These are phyloP conservation scores for Choristoneura rosaceana DNA, from an alignment of 2,888 invertebrate species.

Conservation along the genomic window DNA sequence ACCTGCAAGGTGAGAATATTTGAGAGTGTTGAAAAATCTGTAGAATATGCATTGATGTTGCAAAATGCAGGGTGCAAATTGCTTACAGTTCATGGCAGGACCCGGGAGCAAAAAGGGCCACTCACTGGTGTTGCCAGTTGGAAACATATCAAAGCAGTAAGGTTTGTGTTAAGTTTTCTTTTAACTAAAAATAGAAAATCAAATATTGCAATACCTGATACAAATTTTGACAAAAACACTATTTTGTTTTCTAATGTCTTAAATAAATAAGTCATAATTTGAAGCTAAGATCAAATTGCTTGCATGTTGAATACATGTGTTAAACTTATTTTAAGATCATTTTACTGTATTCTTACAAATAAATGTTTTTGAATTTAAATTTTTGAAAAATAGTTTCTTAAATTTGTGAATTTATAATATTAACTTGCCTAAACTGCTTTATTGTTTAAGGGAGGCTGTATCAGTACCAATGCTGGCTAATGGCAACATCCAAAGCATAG, in stretches of 20 bases:
- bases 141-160: slow-evolving; percentile 96
- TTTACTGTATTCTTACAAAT: too few relatives aligned
- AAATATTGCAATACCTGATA: too few relatives aligned
- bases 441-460: slow-evolving; percentile 89
- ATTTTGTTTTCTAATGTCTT: too few relatives aligned
- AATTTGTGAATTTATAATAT: not conserved
- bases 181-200: not conserved
- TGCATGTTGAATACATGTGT: too few relatives aligned
- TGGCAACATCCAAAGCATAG: slow-evolving; percentile 97
- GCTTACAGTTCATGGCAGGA: slow-evolving; percentile 98
- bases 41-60: slow-evolving; percentile 97
- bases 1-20: slow-evolving; percentile 98
- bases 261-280: too few relatives aligned
- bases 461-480: slow-evolving; percentile 98
- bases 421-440: not conserved
- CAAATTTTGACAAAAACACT: too few relatives aligned
- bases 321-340: too few relatives aligned
- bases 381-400: too few relatives aligned
- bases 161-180: slow-evolving; percentile 76
- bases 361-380: too few relatives aligned
- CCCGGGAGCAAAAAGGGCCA: slow-evolving; percentile 98
- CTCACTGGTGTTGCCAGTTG: slow-evolving; percentile 97
- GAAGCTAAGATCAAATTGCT: too few relatives aligned
- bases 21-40: slow-evolving; percentile 92
- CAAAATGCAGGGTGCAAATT: slow-evolving; percentile 96